Conservation (phyloP, 2,113 vertebrate species). For the Melanocharis versteri region DNA sequence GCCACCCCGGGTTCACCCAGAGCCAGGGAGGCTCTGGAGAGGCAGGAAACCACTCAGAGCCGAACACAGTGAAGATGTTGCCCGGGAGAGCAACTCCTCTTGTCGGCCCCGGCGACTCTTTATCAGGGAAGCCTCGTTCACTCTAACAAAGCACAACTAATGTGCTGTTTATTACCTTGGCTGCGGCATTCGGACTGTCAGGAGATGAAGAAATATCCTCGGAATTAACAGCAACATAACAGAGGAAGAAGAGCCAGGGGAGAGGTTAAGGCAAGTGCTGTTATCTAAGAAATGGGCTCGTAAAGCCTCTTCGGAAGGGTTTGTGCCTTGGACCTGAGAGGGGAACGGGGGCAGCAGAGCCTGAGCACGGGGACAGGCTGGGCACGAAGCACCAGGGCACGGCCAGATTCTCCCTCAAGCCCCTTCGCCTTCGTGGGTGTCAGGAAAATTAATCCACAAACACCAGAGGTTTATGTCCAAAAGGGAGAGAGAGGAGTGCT, state of each 20-base stretch:
- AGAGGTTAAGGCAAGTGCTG: conserved; percentile 51
- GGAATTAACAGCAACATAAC: conserved; percentile 43
- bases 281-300: conserved; percentile 9
- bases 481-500: not conserved
- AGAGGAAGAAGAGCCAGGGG: conserved; percentile 47
- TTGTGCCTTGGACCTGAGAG: not conserved
- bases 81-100: conserved; percentile 38
- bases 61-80: not conserved
- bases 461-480: not conserved
- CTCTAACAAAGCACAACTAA: conserved; percentile 53
- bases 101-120: not conserved
- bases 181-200: conserved; percentile 26
- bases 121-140: conserved; percentile 9
- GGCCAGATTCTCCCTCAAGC: fast-evolving
- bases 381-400: not conserved
- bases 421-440: not conserved
- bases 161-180: conserved; percentile 44
- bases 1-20: not conserved
- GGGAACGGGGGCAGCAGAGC: not conserved
- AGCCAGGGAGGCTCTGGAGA: not conserved
- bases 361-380: not conserved
- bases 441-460: not conserved
- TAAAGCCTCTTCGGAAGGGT: not conserved
- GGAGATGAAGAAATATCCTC: conserved; percentile 51
- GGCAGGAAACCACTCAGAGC: not conserved